Percentiles rank a stretch among this genome's conserved stretches.
Conservation (phyloP, 2,888 invertebrate genomes). For the Drosophila falleni region DNA sequence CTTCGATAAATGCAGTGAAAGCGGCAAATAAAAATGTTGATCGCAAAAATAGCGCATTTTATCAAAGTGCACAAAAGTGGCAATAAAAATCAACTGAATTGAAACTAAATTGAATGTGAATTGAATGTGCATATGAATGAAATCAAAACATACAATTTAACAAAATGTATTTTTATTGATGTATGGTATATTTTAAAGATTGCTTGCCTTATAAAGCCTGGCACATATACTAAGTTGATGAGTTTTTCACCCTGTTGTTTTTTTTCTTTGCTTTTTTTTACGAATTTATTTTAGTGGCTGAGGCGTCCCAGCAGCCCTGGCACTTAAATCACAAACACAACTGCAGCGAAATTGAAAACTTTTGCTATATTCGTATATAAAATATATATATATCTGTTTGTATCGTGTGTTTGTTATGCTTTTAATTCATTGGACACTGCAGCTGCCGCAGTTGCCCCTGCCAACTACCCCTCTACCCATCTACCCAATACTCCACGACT, state of each 20-base stretch:
- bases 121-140: conserved; percentile 41
- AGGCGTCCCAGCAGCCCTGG: conserved; percentile 16
- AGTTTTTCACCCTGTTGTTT: conserved; percentile 11
- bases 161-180: conserved; percentile 52
- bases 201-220: conserved; percentile 32
- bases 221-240: conserved; percentile 19
- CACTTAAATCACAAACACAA: conserved; percentile 70
- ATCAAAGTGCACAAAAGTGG: conserved; percentile 43
- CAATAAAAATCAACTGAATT: conserved; percentile 39
- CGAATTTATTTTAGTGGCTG: conserved; percentile 57
- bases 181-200: conserved; percentile 50
- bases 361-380: conserved; percentile 40
- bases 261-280: conserved; percentile 14
- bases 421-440: conserved; percentile 76
- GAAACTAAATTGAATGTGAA: conserved; percentile 38
- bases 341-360: conserved; percentile 69
- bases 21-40: conserved; percentile 10
- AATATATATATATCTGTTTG: conserved; percentile 19
- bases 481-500: no score
- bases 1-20: conserved; percentile 38
- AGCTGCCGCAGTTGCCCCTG: conserved; percentile 55
- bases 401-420: conserved; percentile 54
- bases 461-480: no score
- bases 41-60: background rate
- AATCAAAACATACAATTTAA: conserved; percentile 47